phyloP scores from a whole-genome alignment of 2,888 invertebrate genomes.

The Biston stratarius region DNA sequence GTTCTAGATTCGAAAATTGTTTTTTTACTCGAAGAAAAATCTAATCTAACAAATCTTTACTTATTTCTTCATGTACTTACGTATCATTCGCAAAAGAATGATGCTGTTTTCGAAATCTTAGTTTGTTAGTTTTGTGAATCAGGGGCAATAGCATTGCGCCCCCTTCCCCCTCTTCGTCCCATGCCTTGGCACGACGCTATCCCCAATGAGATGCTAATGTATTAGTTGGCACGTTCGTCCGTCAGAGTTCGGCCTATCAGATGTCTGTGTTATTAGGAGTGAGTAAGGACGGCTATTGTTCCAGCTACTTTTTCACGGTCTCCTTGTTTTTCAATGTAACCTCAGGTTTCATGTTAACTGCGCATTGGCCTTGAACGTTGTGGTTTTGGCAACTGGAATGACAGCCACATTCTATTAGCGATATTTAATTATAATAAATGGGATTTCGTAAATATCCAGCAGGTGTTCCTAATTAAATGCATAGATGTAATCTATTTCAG shows the following conservation, averaged over 20 bases:
- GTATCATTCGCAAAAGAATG: too few relatives aligned
- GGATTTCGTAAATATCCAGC: constrained; percentile 16
- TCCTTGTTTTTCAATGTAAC: constrained; percentile 55
- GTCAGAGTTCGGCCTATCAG: constrained; percentile 66
- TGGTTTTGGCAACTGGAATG: constrained; percentile 51
- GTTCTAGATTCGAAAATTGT: too few relatives aligned
- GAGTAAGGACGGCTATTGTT: constrained; percentile 61
- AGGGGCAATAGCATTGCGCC: too few relatives aligned
- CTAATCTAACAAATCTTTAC: too few relatives aligned
- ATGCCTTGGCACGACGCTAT: constrained; percentile 69
- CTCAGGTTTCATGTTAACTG: constrained; percentile 51
- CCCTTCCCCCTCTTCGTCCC: constrained; percentile 53
- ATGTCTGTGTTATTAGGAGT: constrained; percentile 70
- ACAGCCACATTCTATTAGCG: constrained; percentile 20
- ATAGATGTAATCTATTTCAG: constrained; percentile 25
- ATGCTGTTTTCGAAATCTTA: too few relatives aligned
- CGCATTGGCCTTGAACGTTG: constrained; percentile 55
- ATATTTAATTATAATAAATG: constrained; percentile 25
- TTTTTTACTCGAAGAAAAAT: too few relatives aligned
- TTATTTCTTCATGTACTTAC: too few relatives aligned
- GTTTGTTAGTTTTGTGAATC: too few relatives aligned
- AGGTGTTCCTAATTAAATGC: constrained; percentile 31
- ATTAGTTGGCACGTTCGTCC: constrained; percentile 77
- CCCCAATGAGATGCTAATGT: constrained; percentile 81
- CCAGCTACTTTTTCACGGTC: constrained; percentile 52